These are phyloP conservation scores for Agrotis puta DNA, from an alignment of 2,888 invertebrate species.

Conservation along the genomic window DNA sequence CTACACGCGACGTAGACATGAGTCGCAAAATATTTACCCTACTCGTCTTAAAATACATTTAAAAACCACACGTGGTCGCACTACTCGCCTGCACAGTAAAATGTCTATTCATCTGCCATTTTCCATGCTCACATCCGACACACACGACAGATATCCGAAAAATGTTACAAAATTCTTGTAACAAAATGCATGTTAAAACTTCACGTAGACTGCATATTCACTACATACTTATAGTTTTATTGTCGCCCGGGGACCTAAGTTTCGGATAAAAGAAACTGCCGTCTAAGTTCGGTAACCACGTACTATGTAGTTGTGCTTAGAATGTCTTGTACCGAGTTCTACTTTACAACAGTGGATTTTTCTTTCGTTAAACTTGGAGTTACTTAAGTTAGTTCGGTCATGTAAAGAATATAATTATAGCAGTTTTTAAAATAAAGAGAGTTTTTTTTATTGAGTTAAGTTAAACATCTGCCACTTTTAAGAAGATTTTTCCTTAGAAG, in stretches of 20 bases:
- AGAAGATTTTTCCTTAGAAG: no score
- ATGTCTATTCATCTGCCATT: not conserved
- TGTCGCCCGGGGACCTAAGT: conserved; percentile 65
- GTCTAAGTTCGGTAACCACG: conserved; percentile 65
- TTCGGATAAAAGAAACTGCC: conserved; percentile 69
- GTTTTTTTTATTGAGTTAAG: not conserved
- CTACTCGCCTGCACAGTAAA: not conserved
- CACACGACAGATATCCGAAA: conserved; percentile 5
- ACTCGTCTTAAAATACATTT: not conserved
- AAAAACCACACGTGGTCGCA: not conserved
- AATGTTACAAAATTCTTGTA: conserved; percentile 16
- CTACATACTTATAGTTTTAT: conserved; percentile 69
- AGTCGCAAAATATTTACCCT: no score
- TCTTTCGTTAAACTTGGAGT: conserved; percentile 2
- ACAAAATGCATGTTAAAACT: conserved; percentile 60
- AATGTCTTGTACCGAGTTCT: conserved; percentile 41
- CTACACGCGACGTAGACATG: not conserved
- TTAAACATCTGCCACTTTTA: no score
- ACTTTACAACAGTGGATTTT: conserved; percentile 27
- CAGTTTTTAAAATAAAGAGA: no score
- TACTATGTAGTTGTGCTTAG: conserved; percentile 48
- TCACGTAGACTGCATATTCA: conserved; percentile 56
- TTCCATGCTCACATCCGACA: conserved; percentile 23
- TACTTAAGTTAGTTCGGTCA: not conserved
- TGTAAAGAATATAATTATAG: not conserved